A percentile compares a stretch with the other conserved stretches of the same genome.
These are phyloP conservation scores for Branchipolynoe longqiensis DNA, from an alignment of 2,888 invertebrate genomes.

Conservation along the genomic window DNA sequence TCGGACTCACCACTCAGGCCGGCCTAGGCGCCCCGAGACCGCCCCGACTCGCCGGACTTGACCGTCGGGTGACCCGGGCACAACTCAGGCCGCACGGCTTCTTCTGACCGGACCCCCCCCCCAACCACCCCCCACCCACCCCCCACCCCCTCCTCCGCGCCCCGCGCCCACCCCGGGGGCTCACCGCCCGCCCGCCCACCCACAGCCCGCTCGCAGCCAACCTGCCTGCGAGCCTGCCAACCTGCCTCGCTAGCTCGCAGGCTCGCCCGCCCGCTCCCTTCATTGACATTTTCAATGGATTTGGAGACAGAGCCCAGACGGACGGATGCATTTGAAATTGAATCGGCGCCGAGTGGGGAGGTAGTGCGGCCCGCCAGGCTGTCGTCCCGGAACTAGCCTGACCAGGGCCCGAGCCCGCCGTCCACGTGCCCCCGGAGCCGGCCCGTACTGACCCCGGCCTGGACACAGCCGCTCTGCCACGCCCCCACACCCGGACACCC, in stretches of 20 bases:
- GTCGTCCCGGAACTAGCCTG: no score
- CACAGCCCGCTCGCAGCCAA: no score
- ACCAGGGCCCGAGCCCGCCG: no score
- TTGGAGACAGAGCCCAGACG: constrained; percentile 25
- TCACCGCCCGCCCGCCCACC: neutral
- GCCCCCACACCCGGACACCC: neutral
- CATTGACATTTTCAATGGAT: constrained; percentile 55
- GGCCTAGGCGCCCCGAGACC: neutral
- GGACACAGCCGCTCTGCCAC: neutral
- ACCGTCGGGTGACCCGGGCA: neutral
- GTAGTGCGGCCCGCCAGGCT: no score
- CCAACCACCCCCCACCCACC: neutral
- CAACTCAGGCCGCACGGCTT: neutral
- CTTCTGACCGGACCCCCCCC: neutral
- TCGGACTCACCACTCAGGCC: neutral
- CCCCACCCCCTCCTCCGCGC: constrained; percentile 2
- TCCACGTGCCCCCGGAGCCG: no score
- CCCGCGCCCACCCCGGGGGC: no score
- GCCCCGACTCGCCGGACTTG: neutral
- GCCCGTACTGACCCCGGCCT: no score
- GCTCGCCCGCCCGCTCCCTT: neutral
- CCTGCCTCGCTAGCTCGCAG: no score
- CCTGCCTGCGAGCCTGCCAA: no score
- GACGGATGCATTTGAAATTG: constrained; percentile 54
- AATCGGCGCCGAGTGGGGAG: constrained; percentile 19